Conservation (phyloP, 2,797 vertebrate species). For the Halcyon smyrnensis region DNA sequence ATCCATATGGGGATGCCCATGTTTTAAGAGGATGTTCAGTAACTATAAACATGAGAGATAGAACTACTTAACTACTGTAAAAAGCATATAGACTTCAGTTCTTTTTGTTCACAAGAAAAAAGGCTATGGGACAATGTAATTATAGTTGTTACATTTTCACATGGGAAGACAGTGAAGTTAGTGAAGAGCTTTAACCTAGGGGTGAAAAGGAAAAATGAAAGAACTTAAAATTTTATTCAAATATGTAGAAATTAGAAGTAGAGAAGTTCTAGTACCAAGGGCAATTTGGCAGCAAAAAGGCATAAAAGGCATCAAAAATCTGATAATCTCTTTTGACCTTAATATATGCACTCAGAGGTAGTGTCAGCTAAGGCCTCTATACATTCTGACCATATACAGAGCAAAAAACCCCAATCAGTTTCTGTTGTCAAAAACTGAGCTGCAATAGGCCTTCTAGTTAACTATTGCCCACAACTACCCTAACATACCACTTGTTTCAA, state of each 20-base stretch:
- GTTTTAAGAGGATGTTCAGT: not conserved
- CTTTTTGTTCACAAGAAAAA: not conserved
- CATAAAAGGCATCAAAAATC: not conserved
- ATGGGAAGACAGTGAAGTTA: not conserved
- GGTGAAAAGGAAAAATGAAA: not conserved
- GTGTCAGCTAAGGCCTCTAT: not conserved
- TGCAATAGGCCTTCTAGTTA: not conserved
- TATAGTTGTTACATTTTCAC: not conserved
- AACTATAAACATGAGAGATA: not conserved
- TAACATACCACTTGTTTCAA: not conserved
- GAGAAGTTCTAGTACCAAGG: not conserved
- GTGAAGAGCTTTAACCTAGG: not conserved
- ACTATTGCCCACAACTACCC: not conserved
- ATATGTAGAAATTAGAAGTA: not conserved
- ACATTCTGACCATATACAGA: not conserved
- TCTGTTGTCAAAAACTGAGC: not conserved
- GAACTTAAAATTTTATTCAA: not conserved
- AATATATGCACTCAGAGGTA: not conserved
- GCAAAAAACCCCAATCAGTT: accelerated
- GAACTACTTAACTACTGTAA: not conserved
- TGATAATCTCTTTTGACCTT: not conserved
- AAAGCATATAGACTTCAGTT: not conserved
- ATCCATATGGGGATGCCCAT: accelerated
- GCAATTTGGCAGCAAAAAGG: not conserved
- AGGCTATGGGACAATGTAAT: not conserved